A percentile compares a stretch with the other conserved stretches of the same genome.
phyloP scores from a whole-genome alignment of 2,113 vertebrate genomes.

The Ploceus nigricollis region DNA sequence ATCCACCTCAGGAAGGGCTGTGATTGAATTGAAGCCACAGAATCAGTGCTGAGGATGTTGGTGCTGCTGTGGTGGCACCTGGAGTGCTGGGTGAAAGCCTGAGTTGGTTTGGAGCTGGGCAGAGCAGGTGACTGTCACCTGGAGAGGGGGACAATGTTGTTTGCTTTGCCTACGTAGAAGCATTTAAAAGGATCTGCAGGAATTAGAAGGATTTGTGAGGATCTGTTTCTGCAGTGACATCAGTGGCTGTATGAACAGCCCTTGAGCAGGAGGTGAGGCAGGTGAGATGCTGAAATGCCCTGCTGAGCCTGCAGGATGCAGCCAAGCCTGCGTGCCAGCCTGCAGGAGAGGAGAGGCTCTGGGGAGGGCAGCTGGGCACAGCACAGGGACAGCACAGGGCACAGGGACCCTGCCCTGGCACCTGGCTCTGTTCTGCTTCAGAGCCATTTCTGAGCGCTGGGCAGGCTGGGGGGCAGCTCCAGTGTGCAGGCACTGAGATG shows the following conservation, averaged over 20 bases:
- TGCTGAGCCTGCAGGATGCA: not conserved
- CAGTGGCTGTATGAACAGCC: not conserved
- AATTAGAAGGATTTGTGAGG: constrained; percentile 36
- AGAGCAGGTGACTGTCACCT: not conserved
- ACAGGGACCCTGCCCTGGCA: not conserved
- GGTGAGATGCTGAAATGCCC: not conserved
- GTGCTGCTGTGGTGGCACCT: not conserved
- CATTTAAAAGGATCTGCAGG: constrained; percentile 41
- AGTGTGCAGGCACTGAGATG: not conserved
- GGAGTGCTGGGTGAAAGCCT: not conserved
- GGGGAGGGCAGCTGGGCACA: no score
- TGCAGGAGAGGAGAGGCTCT: not conserved
- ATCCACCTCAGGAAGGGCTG: not conserved
- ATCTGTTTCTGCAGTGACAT: constrained; percentile 26
- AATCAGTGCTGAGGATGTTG: not conserved
- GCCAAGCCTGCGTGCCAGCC: no score
- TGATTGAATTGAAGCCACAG: not conserved
- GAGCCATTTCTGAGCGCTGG: no score
- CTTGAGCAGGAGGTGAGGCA: not conserved
- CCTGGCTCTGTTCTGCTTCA: accelerated
- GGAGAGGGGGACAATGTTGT: not conserved
- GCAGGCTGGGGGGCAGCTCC: not conserved
- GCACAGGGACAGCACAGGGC: no score
- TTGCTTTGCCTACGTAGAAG: not conserved
- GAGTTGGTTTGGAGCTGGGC: not conserved